phyloP scores from a whole-genome alignment of 2,797 vertebrate genomes.

The Tapirus indicus region DNA sequence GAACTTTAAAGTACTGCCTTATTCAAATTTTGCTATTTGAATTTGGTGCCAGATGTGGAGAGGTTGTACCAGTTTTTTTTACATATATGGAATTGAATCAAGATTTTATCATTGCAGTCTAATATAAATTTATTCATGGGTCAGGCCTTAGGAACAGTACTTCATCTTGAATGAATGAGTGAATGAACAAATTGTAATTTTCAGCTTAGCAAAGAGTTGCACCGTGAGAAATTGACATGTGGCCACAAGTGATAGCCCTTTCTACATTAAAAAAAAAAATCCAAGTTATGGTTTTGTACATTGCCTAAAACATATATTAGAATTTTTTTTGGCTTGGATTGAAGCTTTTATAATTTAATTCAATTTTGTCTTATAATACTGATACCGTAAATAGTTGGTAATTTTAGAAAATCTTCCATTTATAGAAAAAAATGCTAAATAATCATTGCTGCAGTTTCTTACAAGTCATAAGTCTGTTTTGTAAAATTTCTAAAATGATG shows the following conservation, averaged over 20 bases:
- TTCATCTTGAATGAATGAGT: constrained; percentile 25
- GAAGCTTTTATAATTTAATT: constrained; percentile 48
- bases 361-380: constrained; percentile 49
- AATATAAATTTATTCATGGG: constrained; percentile 29
- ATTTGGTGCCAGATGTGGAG: constrained; percentile 18
- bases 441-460: not conserved
- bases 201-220: not conserved
- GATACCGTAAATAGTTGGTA: constrained; percentile 50
- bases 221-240: not conserved
- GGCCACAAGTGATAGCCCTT: not conserved
- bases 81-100: not conserved
- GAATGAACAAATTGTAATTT: not conserved
- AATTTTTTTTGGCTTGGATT: not conserved
- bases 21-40: not conserved
- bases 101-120: not conserved
- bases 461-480: not conserved
- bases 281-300: not conserved
- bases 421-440: constrained; percentile 18
- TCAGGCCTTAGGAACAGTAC: constrained; percentile 9
- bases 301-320: constrained; percentile 45
- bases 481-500: not conserved
- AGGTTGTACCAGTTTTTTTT: not conserved
- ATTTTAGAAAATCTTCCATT: constrained; percentile 48
- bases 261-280: not conserved
- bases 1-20: not conserved